Evolutionary conservation across 2,113 vertebrate genomes (phyloP), one percentile per base, ranked within the genome.

Genomic region (Microcebus ravelobensis): DNA sequence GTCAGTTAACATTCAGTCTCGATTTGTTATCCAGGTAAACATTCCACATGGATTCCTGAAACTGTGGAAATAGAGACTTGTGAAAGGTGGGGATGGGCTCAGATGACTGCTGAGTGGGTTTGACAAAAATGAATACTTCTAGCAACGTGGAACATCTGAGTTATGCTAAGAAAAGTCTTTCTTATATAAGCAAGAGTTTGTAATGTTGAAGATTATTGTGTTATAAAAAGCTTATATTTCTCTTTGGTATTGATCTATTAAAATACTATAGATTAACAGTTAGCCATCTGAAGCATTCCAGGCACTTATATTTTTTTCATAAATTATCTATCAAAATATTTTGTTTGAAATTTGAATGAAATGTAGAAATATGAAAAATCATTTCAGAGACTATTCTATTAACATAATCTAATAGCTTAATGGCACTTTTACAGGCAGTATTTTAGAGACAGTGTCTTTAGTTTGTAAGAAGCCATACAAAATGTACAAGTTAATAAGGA

Each of bases 351-450:
- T 81, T 92, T 89, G 27, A 87, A 31, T 88, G 10, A 89, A 92
- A 23, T 86, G 25, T 3, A 82, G 61, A 23, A 76, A 59, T 80
- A 77, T 92, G 65, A 50, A 12, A 95, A 81, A 74, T 42, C 8
- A 63, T 87, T 90, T 87, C 23, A 91, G 74, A 74, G 6, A 42
- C 25, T 86, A 93, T 63, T 70, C 45, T 71, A 17, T 65, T 87
- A 87, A 85, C 57, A 94, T 68, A 85, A 95, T 89, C 25, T 88
- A 74, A 74, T 85, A 85, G 59, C 18, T 79, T 89, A 92, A 88
- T 85, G 86, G 11, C 15, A 93, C 77, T 97, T 97, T 94, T 79
- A 83, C 0, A 96, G 45, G 12, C 8, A 83, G 13, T 17, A 25
- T 87, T 86, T 82, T 65, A 95, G 31, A 83, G 77, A 65, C 36